phyloP scores from a whole-genome alignment of 2,888 invertebrate genomes.

The Camptogramma bilineatum region DNA sequence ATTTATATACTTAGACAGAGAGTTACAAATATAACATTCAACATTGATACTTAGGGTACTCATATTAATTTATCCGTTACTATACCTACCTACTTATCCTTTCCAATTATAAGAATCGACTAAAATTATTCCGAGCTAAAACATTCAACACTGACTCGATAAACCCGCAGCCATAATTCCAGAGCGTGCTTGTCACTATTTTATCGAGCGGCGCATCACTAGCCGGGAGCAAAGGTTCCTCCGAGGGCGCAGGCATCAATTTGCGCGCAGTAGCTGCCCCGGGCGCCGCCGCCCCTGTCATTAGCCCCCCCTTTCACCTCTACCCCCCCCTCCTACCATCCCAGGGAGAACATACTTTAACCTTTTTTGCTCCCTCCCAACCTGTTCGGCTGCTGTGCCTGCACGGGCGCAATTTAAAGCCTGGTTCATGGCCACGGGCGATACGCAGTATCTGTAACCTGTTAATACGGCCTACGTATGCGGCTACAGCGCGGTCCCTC shows the following conservation, averaged over 20 bases:
- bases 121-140: conserved; percentile 20
- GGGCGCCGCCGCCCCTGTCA: conserved; percentile 85
- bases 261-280: conserved; percentile 83
- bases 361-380: conserved; percentile 84
- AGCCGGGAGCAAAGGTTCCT: conserved; percentile 83
- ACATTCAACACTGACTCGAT: conserved; percentile 30
- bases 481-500: conserved; percentile 58
- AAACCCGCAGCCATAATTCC: conserved; percentile 41
- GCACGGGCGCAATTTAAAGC: conserved; percentile 74
- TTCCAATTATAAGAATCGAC: background rate
- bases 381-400: conserved; percentile 82
- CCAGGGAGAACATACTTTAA: conserved; percentile 78
- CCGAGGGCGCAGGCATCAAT: conserved; percentile 83
- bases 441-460: conserved; percentile 75
- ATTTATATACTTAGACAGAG: too few relatives aligned
- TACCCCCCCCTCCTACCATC: conserved; percentile 50
- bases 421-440: conserved; percentile 83
- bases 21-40: too few relatives aligned
- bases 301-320: conserved; percentile 73
- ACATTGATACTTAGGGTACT: background rate
- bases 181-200: conserved; percentile 69
- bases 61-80: background rate
- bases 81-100: background rate
- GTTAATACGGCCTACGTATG: conserved; percentile 65
- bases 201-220: conserved; percentile 81